Conservation (phyloP, 2,888 invertebrate species). For the Arctia plantaginis region DNA sequence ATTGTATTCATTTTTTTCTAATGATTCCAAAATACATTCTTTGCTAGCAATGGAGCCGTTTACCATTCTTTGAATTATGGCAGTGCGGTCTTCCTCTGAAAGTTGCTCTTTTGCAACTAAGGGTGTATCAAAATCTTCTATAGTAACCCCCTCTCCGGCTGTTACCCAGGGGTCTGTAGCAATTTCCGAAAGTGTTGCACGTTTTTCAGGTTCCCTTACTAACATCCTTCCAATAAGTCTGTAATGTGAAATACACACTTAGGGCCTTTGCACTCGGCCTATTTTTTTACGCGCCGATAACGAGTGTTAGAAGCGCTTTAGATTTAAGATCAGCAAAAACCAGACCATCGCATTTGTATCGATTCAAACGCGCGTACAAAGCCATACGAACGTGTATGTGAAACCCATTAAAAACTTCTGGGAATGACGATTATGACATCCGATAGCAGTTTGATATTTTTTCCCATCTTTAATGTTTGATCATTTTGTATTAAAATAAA, state of each 20-base stretch:
- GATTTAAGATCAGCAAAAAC: no score
- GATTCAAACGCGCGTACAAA: no score
- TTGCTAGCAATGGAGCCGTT: constrained; percentile 97
- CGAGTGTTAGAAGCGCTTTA: no score
- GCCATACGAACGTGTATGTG: no score
- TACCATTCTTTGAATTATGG: constrained; percentile 98
- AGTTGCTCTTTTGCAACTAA: constrained; percentile 96
- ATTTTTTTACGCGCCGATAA: no score
- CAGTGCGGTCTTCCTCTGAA: constrained; percentile 95
- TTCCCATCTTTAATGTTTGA: no score
- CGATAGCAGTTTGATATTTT: no score
- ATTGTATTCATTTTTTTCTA: constrained; percentile 98
- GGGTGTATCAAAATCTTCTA: constrained; percentile 90
- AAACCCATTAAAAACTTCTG: no score
- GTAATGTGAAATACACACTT: constrained; percentile 25
- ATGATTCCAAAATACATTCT: constrained; percentile 96
- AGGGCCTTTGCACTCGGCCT: neutral
- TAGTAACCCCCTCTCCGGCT: constrained; percentile 82
- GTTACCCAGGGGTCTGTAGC: constrained; percentile 94
- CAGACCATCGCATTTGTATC: no score
- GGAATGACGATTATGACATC: no score
- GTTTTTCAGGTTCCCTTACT: constrained; percentile 95
- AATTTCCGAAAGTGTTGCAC: constrained; percentile 95
- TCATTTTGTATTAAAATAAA: no score
- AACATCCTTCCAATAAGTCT: constrained; percentile 97